Conservation (phyloP, 1,140 invertebrate genomes). For the Solenopsis invicta region DNA sequence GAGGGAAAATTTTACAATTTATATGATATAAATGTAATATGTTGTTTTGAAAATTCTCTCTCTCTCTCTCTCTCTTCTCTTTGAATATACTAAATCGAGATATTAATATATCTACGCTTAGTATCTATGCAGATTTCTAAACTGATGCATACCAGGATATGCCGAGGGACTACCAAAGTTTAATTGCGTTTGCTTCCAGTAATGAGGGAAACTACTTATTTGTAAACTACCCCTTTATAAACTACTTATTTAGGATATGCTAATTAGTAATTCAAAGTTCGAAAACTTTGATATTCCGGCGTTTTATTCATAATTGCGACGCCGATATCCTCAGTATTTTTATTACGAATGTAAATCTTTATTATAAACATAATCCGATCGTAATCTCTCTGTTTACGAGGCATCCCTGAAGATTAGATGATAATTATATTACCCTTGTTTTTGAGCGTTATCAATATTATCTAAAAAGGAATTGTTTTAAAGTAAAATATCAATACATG, state of each 20-base stretch:
- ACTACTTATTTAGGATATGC: constrained; percentile 51
- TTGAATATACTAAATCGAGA: background rate
- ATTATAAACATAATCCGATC: background rate
- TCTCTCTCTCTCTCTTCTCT: background rate
- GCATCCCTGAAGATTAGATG: background rate
- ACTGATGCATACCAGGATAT: constrained; percentile 19
- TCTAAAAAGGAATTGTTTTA: background rate
- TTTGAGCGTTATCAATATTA: background rate
- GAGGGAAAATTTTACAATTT: background rate
- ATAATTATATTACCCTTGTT: background rate
- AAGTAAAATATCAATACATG: constrained; percentile 3
- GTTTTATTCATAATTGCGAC: constrained; percentile 25
- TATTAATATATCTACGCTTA: constrained; percentile 29
- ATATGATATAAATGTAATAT: background rate
- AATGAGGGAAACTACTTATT: constrained; percentile 56
- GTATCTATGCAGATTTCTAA: background rate
- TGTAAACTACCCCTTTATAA: constrained; percentile 48
- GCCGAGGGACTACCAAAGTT: constrained; percentile 21
- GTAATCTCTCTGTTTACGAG: background rate
- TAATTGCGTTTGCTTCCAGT: constrained; percentile 42
- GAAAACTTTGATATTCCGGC: constrained; percentile 34
- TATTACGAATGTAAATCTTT: constrained; percentile 8
- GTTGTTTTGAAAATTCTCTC: background rate
- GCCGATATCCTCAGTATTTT: background rate
- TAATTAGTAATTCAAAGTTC: constrained; percentile 46